Evolutionary conservation across 2,797 vertebrate species (phyloP).

Genomic region (Bufotes viridis): DNA sequence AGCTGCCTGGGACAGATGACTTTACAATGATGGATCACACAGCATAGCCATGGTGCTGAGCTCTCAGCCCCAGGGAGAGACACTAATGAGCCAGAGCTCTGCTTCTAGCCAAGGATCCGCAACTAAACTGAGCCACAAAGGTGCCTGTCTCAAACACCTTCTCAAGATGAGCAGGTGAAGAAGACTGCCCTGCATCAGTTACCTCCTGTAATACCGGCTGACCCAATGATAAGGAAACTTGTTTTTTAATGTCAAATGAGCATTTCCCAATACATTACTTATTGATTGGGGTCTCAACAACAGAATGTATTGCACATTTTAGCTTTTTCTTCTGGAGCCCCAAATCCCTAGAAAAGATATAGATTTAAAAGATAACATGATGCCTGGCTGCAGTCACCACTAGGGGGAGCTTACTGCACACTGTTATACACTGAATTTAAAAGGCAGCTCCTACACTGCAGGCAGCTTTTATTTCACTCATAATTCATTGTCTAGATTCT

Average conservation of each 20-base stretch:
- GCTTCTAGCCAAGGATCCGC: constrained; percentile 58
- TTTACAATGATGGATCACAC: constrained; percentile 88
- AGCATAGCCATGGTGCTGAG: constrained; percentile 74
- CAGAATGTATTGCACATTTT: background rate
- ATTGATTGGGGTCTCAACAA: background rate
- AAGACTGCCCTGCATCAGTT: background rate
- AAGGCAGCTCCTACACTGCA: background rate
- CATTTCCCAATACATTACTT: background rate
- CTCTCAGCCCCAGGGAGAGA: constrained; percentile 70
- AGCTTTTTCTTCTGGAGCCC: background rate
- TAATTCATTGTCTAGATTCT: background rate
- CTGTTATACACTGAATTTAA: background rate
- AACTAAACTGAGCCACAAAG: constrained; percentile 47
- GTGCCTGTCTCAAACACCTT: constrained; percentile 38
- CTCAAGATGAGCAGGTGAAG: constrained; percentile 42
- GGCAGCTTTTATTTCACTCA: background rate
- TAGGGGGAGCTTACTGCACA: background rate
- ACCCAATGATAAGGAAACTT: background rate
- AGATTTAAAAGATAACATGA: background rate
- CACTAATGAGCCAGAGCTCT: constrained; percentile 70
- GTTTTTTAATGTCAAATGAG: background rate
- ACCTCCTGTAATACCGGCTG: background rate
- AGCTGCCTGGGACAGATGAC: constrained; percentile 86
- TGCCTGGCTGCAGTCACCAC: background rate
- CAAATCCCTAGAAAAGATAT: background rate